phyloP scores from a whole-genome alignment of 2,113 vertebrate genomes.

The Eulacestoma nigropectus region DNA sequence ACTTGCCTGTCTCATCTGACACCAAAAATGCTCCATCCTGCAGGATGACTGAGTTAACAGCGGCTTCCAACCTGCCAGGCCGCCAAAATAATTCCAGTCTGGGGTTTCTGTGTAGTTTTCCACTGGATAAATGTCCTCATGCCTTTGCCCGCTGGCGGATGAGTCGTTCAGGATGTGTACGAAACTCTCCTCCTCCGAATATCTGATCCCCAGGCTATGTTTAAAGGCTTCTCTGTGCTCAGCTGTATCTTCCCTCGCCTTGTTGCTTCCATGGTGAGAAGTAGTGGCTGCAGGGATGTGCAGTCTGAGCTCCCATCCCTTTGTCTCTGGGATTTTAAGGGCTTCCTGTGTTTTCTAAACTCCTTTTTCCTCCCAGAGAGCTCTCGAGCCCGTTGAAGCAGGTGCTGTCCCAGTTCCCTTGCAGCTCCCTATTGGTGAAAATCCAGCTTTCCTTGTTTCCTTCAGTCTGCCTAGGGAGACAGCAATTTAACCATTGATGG shows the following conservation, averaged over 20 bases:
- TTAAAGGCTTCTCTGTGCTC: neutral
- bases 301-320: neutral
- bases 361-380: neutral
- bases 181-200: neutral
- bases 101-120: neutral
- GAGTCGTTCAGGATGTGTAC: neutral
- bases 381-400: neutral
- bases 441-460: neutral
- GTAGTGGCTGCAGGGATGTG: neutral
- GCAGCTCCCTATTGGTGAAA: neutral
- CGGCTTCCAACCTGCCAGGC: neutral
- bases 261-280: accelerated
- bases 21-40: neutral
- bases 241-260: neutral
- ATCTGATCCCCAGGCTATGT: neutral
- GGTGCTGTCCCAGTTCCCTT: neutral
- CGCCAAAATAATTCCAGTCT: neutral
- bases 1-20: neutral
- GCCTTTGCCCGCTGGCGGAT: neutral
- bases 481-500: neutral
- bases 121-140: neutral
- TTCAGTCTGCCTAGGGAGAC: neutral
- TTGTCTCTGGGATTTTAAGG: neutral
- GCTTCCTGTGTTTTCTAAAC: neutral
- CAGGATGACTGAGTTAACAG: neutral